Evolutionary conservation across 2,797 vertebrate genomes (phyloP).

Genomic region (Pteropus rufus): DNA sequence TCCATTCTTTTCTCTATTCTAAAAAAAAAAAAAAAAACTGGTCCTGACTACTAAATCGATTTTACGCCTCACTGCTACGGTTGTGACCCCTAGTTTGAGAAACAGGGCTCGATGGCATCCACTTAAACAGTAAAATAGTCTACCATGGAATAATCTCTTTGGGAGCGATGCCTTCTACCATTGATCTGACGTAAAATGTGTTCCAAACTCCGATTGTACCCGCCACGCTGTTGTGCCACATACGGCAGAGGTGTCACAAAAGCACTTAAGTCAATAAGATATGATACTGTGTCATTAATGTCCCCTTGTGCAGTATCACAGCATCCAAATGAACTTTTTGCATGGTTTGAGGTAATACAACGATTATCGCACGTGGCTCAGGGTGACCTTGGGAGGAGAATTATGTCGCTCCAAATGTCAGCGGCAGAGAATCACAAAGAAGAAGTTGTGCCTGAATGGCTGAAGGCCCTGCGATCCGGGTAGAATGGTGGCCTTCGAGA

Average conservation of each 20-base stretch:
- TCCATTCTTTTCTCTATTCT: background rate
- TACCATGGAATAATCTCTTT: background rate
- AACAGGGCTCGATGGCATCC: background rate
- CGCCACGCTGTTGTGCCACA: accelerated
- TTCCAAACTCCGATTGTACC: accelerated
- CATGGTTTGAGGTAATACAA: background rate
- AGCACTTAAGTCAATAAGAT: accelerated
- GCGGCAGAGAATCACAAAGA: background rate
- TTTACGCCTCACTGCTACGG: background rate
- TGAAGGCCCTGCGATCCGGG: background rate
- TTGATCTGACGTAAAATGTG: background rate
- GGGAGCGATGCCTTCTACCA: background rate
- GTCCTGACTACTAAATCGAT: background rate
- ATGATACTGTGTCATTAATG: accelerated
- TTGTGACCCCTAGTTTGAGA: background rate
- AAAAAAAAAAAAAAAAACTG: background rate
- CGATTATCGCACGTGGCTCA: background rate
- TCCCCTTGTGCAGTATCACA: background rate
- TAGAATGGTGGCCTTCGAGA: background rate
- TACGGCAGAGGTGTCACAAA: accelerated
- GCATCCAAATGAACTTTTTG: background rate
- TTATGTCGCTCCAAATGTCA: background rate
- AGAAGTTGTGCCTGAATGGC: no score
- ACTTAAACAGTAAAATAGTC: background rate
- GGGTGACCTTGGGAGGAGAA: background rate